phyloP scores from a whole-genome alignment of 2,797 vertebrate species.

The Iguana delicatissima region DNA sequence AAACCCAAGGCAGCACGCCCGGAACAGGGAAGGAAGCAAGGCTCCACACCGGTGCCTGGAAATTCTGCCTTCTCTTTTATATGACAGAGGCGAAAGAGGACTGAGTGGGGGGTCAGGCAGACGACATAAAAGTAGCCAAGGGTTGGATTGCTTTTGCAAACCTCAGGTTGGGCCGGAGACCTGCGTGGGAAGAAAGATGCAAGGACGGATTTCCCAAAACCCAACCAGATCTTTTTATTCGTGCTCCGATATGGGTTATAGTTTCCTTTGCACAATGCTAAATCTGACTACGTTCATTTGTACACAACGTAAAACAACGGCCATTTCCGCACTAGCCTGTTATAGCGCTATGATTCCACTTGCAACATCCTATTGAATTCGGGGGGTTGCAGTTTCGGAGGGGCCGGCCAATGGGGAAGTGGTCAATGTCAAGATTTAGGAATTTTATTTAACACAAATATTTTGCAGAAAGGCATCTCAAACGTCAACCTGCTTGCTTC shows the following conservation, averaged over 20 bases:
- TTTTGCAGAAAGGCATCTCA: background rate
- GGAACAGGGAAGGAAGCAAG: background rate
- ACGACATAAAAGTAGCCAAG: background rate
- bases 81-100: background rate
- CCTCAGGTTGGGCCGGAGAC: background rate
- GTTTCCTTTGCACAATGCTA: background rate
- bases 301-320: no score
- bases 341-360: no score
- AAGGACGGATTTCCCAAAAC: background rate
- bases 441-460: no score
- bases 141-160: background rate
- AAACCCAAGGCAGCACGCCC: conserved; percentile 2
- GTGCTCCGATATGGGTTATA: no score
- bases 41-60: background rate
- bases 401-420: no score
- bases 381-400: no score
- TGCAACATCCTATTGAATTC: no score
- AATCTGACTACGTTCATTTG: background rate
- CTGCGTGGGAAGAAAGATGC: background rate
- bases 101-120: background rate
- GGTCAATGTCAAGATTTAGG: no score
- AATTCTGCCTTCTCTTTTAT: conserved; percentile 18
- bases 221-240: background rate
- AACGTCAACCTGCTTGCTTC: background rate
- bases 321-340: no score